Base-by-base conservation (phyloP, 1,140 invertebrate species). In the Anadara kagoshimensis region DNA sequence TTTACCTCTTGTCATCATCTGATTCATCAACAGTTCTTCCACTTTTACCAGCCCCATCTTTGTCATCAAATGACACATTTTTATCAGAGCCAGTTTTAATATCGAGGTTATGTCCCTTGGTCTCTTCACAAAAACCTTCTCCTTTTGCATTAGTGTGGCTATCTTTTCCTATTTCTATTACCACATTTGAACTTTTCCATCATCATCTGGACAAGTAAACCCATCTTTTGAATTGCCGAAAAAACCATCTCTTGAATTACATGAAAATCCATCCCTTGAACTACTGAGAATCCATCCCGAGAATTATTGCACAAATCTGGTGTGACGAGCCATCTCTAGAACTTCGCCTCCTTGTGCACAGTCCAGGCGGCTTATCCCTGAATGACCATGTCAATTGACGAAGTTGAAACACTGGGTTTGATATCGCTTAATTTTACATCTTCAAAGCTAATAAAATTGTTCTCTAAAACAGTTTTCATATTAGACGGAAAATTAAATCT, bases 401-500 rank as follows among this genome's bases (percentile, higher is more conserved):
- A 56, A 54, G 49, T 41, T 54, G 56, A 67, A 66, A 51, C 24
- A 53, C 57, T 51, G 47, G 26, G 24, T 43, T 53, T 53, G 20
- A 18, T 53, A 61, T 66, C 44, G 51, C 24, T n/a, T 66, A 44
- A 41, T 59, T n/a, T 65, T 58, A 26, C 41, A 51, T 47, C 41
- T 70, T 67, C 59, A 51, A 62, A 45, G 63, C 16, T 66, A 62
- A 66, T 43, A 70, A 75, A 75, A 51, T 75, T 70, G 1, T 75
- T 63, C 29, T 36, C 11, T 64, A 44, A 20, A 70, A 36, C 14
- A 73, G 41, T 36, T 61, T 72, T 78, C 36, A 56, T 76, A 81
- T 66, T 75, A 11, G 61, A 72, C 10, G 83, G 82, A 56, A 85
- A 85, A 69, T 85, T 85, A 57, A 78, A 85, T 4, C 69, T 24